Base-by-base conservation (phyloP, 2,113 vertebrate species). In the Grus americana region DNA sequence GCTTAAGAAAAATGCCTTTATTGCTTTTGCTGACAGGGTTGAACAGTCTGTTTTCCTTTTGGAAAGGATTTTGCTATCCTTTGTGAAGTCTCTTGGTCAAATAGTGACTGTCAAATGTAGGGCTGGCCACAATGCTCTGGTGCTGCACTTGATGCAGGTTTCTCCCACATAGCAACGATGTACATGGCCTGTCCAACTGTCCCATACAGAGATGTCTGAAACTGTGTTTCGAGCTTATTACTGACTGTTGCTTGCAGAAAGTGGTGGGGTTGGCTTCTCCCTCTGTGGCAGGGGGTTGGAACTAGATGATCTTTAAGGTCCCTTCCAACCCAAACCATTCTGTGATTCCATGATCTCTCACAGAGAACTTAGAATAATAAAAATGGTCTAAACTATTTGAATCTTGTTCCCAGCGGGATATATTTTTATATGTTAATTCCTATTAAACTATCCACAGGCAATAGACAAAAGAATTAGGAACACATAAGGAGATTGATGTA, bases 371-470 rank as follows among this genome's bases (percentile, higher is more conserved):
- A 58, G 40, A 85, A 21, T 19, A 66, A 96, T 73, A 95, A 90
- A 91, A 95, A 76, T 47, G n/a, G 46, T 61, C 38, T 18, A 34
- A 87, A 58, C 49, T 46, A 9, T 73, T 73, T 90, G 54, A 83
- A 36, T 95, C 78, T 88, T 66, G 5, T 75, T 94, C 89, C 81
- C 62, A 88, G 59, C 27, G 70, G 81, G 78, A 66, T 79, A 38
- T 67, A 91, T 66, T 94, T 95, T 93, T 76, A 32, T 66, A 21
- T 32, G 46, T 95, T 96, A 92, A 95, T 95, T 92, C 73, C 74
- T 91, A 71, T 95, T 95, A 95, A 96, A 90, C 54, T 88, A 79
- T 86, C 91, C 21, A 58, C 78, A 92, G 80, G 92, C 83, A 92
- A 62, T 34, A 92, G 94, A 76, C 66, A 94, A 81, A 97, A 84